phyloP scores from a whole-genome alignment of 2,888 invertebrate species.

The Acanthococcus lagerstroemiae region DNA sequence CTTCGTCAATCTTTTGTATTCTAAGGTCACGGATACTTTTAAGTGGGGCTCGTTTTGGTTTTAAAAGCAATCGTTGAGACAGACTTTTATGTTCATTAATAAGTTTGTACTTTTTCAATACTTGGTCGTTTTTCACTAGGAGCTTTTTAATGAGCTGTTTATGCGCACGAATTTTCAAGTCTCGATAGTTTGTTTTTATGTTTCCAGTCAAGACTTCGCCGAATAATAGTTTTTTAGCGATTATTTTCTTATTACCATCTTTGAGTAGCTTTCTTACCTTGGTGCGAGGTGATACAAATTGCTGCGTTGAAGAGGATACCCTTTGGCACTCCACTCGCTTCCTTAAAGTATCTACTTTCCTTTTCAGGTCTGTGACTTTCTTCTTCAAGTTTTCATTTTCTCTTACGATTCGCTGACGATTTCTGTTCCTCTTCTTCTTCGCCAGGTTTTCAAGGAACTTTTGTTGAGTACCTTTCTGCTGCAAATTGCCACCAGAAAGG shows the following conservation, averaged over 20 bases:
- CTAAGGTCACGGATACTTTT: background rate
- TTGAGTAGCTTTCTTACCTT: background rate
- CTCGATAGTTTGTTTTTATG: background rate
- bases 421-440: background rate
- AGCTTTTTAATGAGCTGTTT: background rate
- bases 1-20: background rate
- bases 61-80: background rate
- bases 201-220: background rate
- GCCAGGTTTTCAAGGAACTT: background rate
- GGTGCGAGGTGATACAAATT: background rate
- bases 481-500: too few relatives aligned
- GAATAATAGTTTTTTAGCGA: background rate
- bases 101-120: background rate
- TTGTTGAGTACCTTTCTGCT: background rate
- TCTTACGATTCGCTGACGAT: background rate
- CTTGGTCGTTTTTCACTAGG: background rate
- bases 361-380: background rate
- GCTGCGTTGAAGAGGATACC: background rate
- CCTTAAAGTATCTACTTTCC: background rate
- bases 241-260: background rate
- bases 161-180: background rate
- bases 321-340: background rate
- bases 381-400: background rate
- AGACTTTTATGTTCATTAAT: background rate
- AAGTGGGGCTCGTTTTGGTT: background rate